Percentiles rank a stretch among this genome's conserved stretches.
These are phyloP conservation scores for Anguilla pacifica DNA, from an alignment of 2,797 vertebrate species.

Conservation along the genomic window DNA sequence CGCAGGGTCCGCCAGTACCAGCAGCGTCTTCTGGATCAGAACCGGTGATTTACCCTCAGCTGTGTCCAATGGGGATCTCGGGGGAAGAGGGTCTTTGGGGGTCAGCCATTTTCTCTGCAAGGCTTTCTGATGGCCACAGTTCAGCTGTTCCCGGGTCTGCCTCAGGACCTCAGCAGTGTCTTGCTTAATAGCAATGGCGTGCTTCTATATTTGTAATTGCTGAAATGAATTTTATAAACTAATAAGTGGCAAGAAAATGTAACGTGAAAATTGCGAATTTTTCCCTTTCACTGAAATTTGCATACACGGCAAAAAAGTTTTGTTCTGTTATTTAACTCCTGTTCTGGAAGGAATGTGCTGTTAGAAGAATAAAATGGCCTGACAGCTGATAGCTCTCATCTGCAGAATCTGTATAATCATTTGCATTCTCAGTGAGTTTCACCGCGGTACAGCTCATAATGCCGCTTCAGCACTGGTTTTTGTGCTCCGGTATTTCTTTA, in stretches of 20 bases:
- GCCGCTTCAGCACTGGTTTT: background rate
- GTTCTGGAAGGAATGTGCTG: background rate
- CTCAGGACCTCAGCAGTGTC: no score
- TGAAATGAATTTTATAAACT: background rate
- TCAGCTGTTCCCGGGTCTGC: no score
- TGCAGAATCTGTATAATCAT: background rate
- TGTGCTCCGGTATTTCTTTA: background rate
- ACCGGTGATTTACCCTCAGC: constrained; percentile 57
- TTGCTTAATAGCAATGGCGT: background rate
- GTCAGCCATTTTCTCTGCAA: background rate
- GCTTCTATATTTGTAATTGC: background rate
- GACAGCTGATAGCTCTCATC: background rate
- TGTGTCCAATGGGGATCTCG: background rate
- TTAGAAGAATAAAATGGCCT: background rate
- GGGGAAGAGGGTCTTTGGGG: background rate
- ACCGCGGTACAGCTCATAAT: background rate
- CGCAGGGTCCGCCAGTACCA: constrained; percentile 78
- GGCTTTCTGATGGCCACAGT: background rate
- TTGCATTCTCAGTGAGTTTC: background rate
- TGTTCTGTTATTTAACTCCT: background rate
- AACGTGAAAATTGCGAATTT: background rate
- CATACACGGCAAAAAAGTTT: background rate
- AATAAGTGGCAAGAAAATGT: background rate
- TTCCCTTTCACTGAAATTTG: background rate
- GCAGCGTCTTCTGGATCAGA: constrained; percentile 81